phyloP scores from a whole-genome alignment of 2,888 invertebrate genomes.

The Petrolisthes cinctipes region DNA sequence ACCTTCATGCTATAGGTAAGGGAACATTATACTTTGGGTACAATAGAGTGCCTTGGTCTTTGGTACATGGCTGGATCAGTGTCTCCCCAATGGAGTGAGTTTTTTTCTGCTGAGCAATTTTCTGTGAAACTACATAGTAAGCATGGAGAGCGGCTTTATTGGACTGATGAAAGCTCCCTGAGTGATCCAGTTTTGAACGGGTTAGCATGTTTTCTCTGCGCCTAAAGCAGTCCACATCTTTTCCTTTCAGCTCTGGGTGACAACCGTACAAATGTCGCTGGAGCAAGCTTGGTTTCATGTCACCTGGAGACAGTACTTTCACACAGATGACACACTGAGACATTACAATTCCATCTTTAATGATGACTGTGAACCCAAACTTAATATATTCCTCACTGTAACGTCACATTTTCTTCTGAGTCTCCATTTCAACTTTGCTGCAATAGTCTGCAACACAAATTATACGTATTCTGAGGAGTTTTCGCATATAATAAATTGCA shows the following conservation, averaged over 20 bases:
- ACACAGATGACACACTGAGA: conserved; percentile 38
- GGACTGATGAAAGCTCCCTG: conserved; percentile 32
- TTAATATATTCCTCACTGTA: conserved; percentile 39
- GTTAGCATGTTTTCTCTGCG: conserved; percentile 35
- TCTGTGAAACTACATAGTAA: conserved; percentile 40
- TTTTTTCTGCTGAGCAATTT: conserved; percentile 40
- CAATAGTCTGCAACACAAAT: neutral
- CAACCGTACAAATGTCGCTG: conserved; percentile 37
- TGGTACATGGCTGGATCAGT: conserved; percentile 32
- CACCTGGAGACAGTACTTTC: conserved; percentile 35
- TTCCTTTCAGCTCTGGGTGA: conserved; percentile 38
- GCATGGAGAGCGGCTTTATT: conserved; percentile 44
- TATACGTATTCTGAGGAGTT: neutral
- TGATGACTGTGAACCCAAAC: conserved; percentile 35
- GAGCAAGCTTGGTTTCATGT: conserved; percentile 45
- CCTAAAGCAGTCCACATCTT: conserved; percentile 45
- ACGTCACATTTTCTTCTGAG: conserved; percentile 21
- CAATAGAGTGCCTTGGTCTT: conserved; percentile 18
- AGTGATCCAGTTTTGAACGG: conserved; percentile 32
- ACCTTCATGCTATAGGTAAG: too few species aligned
- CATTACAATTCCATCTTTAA: conserved; percentile 44
- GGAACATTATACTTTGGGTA: too few species aligned
- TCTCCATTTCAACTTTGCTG: conserved; percentile 27
- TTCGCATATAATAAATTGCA: too few species aligned
- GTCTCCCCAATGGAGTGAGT: conserved; percentile 32